Evolutionary conservation across 2,113 vertebrate species (phyloP).

Genomic region (Strigops habroptila): DNA sequence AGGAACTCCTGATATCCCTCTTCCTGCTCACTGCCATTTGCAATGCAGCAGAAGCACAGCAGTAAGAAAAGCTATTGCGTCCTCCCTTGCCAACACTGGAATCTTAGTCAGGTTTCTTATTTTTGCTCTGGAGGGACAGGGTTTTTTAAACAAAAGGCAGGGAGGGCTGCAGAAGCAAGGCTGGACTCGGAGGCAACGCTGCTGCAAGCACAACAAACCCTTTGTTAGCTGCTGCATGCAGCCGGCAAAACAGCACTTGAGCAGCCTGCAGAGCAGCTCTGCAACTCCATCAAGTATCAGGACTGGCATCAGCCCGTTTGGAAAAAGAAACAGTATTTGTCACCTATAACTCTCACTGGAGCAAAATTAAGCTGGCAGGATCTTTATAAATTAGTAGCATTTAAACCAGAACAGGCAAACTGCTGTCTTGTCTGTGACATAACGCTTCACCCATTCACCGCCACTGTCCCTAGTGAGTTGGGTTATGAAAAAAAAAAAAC

Average conservation of each 20-base stretch:
- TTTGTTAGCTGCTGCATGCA: not conserved
- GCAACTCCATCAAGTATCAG: not conserved
- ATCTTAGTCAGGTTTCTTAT: not conserved
- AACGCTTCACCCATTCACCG: not conserved
- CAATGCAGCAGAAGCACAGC: not conserved
- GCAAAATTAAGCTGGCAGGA: not conserved
- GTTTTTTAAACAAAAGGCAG: not conserved
- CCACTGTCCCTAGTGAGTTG: not conserved
- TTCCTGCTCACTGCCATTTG: not conserved
- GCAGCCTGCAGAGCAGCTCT: not conserved
- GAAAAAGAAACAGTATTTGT: not conserved
- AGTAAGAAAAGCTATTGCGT: not conserved
- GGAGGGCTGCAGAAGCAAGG: not conserved
- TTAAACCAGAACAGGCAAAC: not conserved
- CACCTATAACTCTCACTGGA: not conserved
- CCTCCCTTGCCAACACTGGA: not conserved
- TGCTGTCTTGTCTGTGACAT: not conserved
- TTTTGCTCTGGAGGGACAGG: not conserved
- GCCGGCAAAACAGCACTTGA: fast-evolving
- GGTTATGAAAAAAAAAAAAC: not conserved
- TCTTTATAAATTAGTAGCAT: not conserved
- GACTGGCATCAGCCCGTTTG: not conserved
- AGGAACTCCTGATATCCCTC: not conserved
- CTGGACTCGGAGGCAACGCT: fast-evolving
- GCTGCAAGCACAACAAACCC: not conserved